Evolutionary conservation across 2,888 invertebrate genomes (phyloP).

Genomic region (Creontiades dilutus): DNA sequence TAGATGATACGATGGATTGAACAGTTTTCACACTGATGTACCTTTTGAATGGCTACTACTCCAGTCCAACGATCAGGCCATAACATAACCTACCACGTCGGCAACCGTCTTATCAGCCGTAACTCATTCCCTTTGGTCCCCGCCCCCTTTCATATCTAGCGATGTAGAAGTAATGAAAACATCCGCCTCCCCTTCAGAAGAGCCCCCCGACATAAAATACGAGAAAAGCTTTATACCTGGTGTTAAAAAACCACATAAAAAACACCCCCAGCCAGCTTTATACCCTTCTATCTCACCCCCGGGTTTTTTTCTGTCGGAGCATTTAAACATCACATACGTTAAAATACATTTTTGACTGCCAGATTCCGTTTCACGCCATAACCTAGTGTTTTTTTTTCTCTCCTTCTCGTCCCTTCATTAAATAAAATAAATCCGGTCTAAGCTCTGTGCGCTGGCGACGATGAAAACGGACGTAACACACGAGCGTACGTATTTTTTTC

Average conservation of each 20-base stretch:
- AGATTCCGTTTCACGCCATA: slow-evolving; percentile 22
- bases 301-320: neutral
- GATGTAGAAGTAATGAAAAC: slow-evolving; percentile 27
- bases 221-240: slow-evolving; percentile 24
- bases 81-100: neutral
- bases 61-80: too few species aligned
- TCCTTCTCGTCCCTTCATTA: neutral
- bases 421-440: neutral
- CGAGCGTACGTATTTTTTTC: too few species aligned
- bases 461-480: neutral
- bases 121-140: neutral
- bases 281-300: neutral
- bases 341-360: neutral
- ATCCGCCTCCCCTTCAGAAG: neutral
- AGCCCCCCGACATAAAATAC: slow-evolving; percentile 11
- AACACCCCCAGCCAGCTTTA: neutral
- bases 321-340: slow-evolving; percentile 16
- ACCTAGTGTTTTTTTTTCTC: neutral
- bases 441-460: neutral
- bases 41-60: too few species aligned
- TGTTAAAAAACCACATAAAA: neutral
- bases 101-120: neutral
- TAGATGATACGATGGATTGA: too few species aligned
- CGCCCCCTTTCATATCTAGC: neutral
- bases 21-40: too few species aligned